Base-by-base conservation (phyloP, 1,140 invertebrate species). In the Neodiprion fabricii region DNA sequence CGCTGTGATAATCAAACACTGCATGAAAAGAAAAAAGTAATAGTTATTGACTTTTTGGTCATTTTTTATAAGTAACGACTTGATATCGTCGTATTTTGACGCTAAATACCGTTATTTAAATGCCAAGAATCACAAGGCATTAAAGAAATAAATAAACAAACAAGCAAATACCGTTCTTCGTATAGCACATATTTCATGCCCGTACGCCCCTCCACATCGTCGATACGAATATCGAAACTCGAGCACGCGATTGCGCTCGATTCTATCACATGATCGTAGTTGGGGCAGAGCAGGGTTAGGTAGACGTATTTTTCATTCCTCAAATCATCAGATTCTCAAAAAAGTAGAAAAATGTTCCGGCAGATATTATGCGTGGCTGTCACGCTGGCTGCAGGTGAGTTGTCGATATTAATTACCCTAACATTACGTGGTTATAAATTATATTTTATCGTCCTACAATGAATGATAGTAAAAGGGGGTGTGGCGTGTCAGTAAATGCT, bases 231-330 rank as follows among this genome's bases (percentile, higher is more conserved):
- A 40, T 40, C 49, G 72, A 71, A 74, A 76, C 67, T 79, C 80
- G 0, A 4, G 48, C 73, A 9, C 9, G 12, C 23, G 21, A 1
- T 10, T 9, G 9, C 1, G 9, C 76, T 78, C 70, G 47, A 48
- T 74, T 49, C 48, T 73, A 74, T 78, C 77, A 78, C 75, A 78
- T 78, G 77, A 78, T 78, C 74, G 67, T 61, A 68, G 68, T 47
- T 23, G 12, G 67, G 23, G 14, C 21, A 69, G 48, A 65, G 47
- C 68, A 74, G 74, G 74, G 77, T 75, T 78, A 78, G 77, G 67
- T 69, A 23, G 10, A 23, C 7, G 17, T 21, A 21, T 69, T 69
- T 67, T 68, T 49, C n/a, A 73, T 17, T 69, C 71, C 61, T 48
- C 71, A 65, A 61, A 7, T 61, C 9, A 14, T 61, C 28, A 40